Evolutionary conservation across 2,113 vertebrate species (phyloP).

Genomic region (Centropus unirufus): DNA sequence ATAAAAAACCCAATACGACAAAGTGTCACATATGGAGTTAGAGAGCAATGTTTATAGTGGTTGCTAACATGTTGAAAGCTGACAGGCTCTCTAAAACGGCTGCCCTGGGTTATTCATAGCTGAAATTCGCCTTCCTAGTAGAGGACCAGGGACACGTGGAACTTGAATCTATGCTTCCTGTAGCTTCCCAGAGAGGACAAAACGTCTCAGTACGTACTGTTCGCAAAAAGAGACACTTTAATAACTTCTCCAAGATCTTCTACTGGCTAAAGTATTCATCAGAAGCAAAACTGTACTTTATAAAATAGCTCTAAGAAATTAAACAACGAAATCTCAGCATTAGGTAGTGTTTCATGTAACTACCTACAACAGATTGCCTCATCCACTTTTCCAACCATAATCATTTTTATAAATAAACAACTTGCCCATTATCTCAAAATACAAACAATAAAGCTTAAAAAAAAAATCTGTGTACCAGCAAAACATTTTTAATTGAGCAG

Average conservation of each 20-base stretch:
- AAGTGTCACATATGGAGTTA: neutral
- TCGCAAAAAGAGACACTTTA: neutral
- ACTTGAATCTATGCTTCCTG: neutral
- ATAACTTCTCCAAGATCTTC: neutral
- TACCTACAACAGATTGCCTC: neutral
- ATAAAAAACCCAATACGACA: neutral
- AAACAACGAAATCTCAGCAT: neutral
- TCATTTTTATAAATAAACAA: conserved; percentile 6
- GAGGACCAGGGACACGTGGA: neutral
- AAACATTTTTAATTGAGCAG: neutral
- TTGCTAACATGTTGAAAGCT: neutral
- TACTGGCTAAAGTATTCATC: neutral
- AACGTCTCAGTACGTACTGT: neutral
- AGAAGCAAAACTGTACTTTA: neutral
- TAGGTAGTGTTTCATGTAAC: neutral
- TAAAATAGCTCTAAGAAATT: neutral
- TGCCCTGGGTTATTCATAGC: neutral
- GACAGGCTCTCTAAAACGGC: neutral
- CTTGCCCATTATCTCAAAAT: neutral
- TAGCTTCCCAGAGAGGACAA: neutral
- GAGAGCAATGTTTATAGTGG: neutral
- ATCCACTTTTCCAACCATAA: neutral
- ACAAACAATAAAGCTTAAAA: neutral
- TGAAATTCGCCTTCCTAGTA: neutral
- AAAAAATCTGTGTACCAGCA: neutral